phyloP scores from a whole-genome alignment of 2,113 vertebrate species.

The Clarias batrachus region DNA sequence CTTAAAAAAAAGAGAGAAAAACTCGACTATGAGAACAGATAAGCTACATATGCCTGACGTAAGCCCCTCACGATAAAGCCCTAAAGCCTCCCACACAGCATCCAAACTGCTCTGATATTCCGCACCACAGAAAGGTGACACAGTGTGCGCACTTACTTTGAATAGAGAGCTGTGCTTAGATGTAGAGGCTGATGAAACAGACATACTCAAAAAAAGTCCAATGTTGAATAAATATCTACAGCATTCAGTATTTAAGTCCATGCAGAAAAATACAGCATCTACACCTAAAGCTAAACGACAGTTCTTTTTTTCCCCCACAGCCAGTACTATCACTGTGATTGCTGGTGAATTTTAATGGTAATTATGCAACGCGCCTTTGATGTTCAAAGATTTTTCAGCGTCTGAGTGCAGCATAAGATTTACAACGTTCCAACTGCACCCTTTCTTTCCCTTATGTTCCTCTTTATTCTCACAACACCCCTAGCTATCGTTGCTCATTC shows the following conservation, averaged over 20 bases:
- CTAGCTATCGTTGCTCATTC: not conserved
- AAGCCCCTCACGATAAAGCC: not conserved
- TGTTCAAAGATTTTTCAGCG: conserved; percentile 52
- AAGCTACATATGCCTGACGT: not conserved
- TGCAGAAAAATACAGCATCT: not conserved
- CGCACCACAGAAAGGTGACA: not conserved
- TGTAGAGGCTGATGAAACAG: not conserved
- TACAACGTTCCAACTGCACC: conserved; percentile 31
- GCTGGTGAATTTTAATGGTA: conserved; percentile 50
- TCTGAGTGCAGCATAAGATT: conserved; percentile 50
- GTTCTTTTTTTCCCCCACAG: not conserved
- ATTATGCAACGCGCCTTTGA: conserved; percentile 55
- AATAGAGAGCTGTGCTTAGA: not conserved
- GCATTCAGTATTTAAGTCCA: not conserved
- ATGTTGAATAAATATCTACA: conserved; percentile 2
- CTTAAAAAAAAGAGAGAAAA: not conserved
- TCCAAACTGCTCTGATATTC: conserved; percentile 12
- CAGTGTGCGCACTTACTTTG: not conserved
- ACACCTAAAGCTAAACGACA: not conserved
- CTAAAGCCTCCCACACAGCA: not conserved
- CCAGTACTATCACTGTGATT: conserved; percentile 29
- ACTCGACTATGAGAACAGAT: not conserved
- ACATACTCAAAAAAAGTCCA: not conserved
- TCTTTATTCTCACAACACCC: conserved; percentile 29
- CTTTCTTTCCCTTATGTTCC: conserved; percentile 13